A percentile compares a stretch with the other conserved stretches of the same genome.
Conservation (phyloP, 1,140 invertebrate genomes). For the Ceratosolen fusciceps region DNA sequence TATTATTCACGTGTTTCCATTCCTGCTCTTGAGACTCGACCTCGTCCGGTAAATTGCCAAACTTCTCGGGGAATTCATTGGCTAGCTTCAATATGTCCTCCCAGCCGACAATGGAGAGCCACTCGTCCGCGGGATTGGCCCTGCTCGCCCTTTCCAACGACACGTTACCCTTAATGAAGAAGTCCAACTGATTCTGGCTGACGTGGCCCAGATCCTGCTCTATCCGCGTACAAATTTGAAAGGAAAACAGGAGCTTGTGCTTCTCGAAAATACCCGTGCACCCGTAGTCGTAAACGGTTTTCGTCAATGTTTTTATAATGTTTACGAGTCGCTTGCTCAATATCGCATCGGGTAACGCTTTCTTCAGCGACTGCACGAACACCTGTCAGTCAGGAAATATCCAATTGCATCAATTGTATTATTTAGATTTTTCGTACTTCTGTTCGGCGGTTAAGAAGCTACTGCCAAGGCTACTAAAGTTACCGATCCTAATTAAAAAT, state of each 20-base stretch:
- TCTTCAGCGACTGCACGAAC: constrained; percentile 83
- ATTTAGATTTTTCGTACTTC: too few relatives aligned
- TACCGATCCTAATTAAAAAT: too few relatives aligned
- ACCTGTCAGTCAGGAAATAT: too few relatives aligned
- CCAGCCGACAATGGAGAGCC: constrained; percentile 82
- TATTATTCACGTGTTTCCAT: constrained; percentile 78
- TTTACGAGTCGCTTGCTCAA: constrained; percentile 81
- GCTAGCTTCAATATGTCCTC: constrained; percentile 83
- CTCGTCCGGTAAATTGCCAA: constrained; percentile 78
- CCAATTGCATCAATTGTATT: too few relatives aligned
- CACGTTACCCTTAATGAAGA: constrained; percentile 90
- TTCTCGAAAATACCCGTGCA: constrained; percentile 92
- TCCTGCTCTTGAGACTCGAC: constrained; percentile 73
- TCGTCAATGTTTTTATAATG: constrained; percentile 87
- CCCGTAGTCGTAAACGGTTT: constrained; percentile 90
- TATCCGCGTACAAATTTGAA: constrained; percentile 89
- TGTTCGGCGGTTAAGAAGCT: too few relatives aligned
- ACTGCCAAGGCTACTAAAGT: too few relatives aligned
- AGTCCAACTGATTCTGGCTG: constrained; percentile 83
- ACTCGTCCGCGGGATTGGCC: constrained; percentile 76
- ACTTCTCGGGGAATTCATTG: constrained; percentile 78
- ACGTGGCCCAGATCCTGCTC: constrained; percentile 78
- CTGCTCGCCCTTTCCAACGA: constrained; percentile 80
- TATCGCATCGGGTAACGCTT: constrained; percentile 82
- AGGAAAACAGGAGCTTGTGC: constrained; percentile 91